Base-by-base conservation (phyloP, 2,797 vertebrate genomes). In the Polyboroides typus region DNA sequence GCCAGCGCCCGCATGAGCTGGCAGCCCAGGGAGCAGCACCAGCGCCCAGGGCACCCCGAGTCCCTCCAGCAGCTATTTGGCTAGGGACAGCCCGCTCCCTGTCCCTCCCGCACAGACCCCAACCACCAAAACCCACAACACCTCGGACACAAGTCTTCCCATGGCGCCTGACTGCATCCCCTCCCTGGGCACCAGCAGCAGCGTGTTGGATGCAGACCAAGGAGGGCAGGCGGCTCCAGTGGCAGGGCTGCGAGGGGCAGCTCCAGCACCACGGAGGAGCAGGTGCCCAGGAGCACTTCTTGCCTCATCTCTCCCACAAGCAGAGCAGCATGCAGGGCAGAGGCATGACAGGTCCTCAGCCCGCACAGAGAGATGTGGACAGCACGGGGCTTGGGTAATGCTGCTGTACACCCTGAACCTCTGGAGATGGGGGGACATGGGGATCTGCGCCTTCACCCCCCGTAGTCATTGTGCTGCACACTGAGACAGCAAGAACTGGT, bases 1-100 rank as follows among this genome's bases (percentile, higher is more conserved):
- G 29, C 13, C 34, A n/a, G 47, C 2, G 1, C 40, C 18, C 6
- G 1, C 0, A 1, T 31, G 59, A 25, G n/a, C 38, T 17, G 17
- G 44, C 59, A 59, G 44, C 50, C 16, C 27, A 15, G 18, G 31
- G 20, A 33, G 42, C 66, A 26, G 17, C 5, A 1, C 66, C 74
- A 18, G 17, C 3, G 0, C 5, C 38, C 19, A 3, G 44, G 60
- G 52, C 2, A 3, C 25, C 62, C 78, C 1, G 2, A 40, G 45
- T 31, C 21, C 21, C 34, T 15, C 29, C 36, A 45, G 45, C 38
- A 60, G 60, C 17, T 7, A 0, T 20, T 15, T 18, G 19, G 60
- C 45, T 15, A 18, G 12, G 38, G 40, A 34, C n/a, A 47, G 52
- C 25, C 45, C 6, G 0, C 17, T 70, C 36, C n/a, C 52, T 12